phyloP scores from a whole-genome alignment of 2,888 invertebrate genomes.

The Eledona agricola region DNA sequence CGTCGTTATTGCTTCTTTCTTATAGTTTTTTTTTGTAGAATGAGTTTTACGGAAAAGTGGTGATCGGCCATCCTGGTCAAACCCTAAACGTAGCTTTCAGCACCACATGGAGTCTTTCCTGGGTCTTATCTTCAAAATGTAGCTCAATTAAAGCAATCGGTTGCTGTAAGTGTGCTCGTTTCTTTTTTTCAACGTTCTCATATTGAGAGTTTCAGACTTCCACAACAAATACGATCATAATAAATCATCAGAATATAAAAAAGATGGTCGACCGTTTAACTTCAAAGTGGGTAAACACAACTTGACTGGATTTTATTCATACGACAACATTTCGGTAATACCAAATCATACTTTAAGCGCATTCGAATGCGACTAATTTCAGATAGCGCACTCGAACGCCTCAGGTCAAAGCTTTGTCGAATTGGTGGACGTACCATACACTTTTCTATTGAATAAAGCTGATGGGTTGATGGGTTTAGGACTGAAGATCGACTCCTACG shows the following conservation, averaged over 20 bases:
- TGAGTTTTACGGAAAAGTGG: constrained; percentile 64
- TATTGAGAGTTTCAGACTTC: constrained; percentile 65
- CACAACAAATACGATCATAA: constrained; percentile 74
- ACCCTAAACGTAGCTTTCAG: constrained; percentile 64
- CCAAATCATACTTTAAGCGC: constrained; percentile 64
- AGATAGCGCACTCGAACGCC: constrained; percentile 68
- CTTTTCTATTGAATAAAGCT: constrained; percentile 72
- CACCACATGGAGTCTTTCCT: constrained; percentile 64
- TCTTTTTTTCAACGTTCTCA: constrained; percentile 3
- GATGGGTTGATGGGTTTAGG: constrained; percentile 78
- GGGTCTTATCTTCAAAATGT: constrained; percentile 64
- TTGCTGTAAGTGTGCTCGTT: constrained; percentile 61
- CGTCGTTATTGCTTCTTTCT: too few species aligned
- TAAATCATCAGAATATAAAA: constrained; percentile 71
- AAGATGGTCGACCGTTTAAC: constrained; percentile 68
- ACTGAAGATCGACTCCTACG: constrained; percentile 65
- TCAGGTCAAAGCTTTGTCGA: constrained; percentile 76
- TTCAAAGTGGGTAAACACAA: constrained; percentile 68
- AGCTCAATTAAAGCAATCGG: constrained; percentile 54
- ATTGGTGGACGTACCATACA: constrained; percentile 71
- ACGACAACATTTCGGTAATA: constrained; percentile 69
- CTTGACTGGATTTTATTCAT: constrained; percentile 72
- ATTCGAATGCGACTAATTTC: constrained; percentile 64
- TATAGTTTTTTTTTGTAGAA: too few species aligned
- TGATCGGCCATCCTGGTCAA: constrained; percentile 63